phyloP scores from a whole-genome alignment of 2,888 invertebrate genomes.

The Leptarthrus brevirostris region DNA sequence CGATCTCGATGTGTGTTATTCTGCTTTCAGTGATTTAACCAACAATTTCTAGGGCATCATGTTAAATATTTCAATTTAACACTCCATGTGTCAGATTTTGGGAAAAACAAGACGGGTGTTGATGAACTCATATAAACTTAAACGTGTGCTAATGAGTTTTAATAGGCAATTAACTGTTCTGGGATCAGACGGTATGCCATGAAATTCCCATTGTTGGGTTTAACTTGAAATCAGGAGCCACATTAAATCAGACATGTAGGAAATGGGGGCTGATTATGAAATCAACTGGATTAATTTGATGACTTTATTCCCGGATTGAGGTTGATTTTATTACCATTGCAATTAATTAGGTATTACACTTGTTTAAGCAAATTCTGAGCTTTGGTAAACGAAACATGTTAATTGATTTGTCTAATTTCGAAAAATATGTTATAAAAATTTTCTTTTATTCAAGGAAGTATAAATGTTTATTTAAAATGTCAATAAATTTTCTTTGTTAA shows the following conservation, averaged over 20 bases:
- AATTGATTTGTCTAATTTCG: too few relatives aligned
- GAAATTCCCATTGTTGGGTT: not conserved
- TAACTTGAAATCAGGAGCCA: slow-evolving; percentile 28
- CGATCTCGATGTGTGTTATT: slow-evolving; percentile 1
- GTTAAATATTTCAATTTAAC: slow-evolving; percentile 53
- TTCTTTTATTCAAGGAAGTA: not conserved
- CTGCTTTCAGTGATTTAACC: slow-evolving; percentile 34
- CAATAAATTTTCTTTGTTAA: slow-evolving; percentile 10
- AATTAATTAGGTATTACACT: too few relatives aligned
- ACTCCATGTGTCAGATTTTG: slow-evolving; percentile 51
- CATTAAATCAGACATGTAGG: slow-evolving; percentile 15
- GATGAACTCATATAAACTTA: slow-evolving; percentile 42
- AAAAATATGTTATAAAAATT: too few relatives aligned
- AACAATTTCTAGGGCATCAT: slow-evolving; percentile 28
- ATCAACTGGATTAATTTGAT: slow-evolving; percentile 29
- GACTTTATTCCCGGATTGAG: not conserved
- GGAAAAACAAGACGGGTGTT: not conserved
- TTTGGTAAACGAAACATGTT: too few relatives aligned
- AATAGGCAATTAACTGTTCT: slow-evolving; percentile 27
- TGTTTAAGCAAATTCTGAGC: too few relatives aligned
- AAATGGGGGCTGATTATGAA: slow-evolving; percentile 17
- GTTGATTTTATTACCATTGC: not conserved
- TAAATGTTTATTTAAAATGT: slow-evolving; percentile 7
- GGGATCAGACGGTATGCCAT: not conserved
- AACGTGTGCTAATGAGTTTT: slow-evolving; percentile 37